Conservation (phyloP, 1,140 invertebrate genomes). For the Chrysoperla carnea region DNA sequence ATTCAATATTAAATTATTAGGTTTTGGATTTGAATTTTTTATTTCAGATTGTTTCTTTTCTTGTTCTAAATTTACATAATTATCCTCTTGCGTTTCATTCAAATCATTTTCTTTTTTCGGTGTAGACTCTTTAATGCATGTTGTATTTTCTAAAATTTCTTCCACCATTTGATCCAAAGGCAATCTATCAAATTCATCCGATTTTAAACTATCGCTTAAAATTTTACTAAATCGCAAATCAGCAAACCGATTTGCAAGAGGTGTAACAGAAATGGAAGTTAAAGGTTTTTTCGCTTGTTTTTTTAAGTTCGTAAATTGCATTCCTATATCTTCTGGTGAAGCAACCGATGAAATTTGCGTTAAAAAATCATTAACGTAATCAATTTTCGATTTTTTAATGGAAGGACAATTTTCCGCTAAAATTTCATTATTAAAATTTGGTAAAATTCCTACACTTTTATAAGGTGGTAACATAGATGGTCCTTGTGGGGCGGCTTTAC, state of each 20-base stretch:
- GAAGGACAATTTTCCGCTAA: conserved; percentile 4
- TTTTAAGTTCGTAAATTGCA: conserved; percentile 5
- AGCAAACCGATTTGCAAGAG: conserved; percentile 18
- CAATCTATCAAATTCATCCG: conserved; percentile 15
- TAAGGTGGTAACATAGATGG: neutral
- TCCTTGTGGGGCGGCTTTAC: neutral
- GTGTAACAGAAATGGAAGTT: conserved; percentile 8
- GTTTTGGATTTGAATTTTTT: neutral
- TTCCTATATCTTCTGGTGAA: conserved; percentile 24
- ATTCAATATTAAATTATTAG: neutral
- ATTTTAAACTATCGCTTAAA: neutral
- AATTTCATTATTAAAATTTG: neutral
- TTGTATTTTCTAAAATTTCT: conserved; percentile 15
- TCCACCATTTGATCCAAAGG: conserved; percentile 20
- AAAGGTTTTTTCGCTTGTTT: neutral
- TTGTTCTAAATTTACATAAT: conserved; percentile 10
- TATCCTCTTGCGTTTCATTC: conserved; percentile 15
- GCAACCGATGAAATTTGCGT: conserved; percentile 30
- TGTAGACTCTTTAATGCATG: conserved; percentile 7
- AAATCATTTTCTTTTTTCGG: conserved; percentile 11
- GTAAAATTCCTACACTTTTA: neutral
- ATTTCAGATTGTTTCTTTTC: conserved; percentile 9
- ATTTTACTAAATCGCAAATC: conserved; percentile 15
- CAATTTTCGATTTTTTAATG: conserved; percentile 14
- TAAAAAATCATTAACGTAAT: conserved; percentile 30